A percentile compares a stretch with the other conserved stretches of the same genome.
These are phyloP conservation scores for Forbesichthys papilliferus DNA, from an alignment of 2,113 vertebrate species.

Conservation along the genomic window DNA sequence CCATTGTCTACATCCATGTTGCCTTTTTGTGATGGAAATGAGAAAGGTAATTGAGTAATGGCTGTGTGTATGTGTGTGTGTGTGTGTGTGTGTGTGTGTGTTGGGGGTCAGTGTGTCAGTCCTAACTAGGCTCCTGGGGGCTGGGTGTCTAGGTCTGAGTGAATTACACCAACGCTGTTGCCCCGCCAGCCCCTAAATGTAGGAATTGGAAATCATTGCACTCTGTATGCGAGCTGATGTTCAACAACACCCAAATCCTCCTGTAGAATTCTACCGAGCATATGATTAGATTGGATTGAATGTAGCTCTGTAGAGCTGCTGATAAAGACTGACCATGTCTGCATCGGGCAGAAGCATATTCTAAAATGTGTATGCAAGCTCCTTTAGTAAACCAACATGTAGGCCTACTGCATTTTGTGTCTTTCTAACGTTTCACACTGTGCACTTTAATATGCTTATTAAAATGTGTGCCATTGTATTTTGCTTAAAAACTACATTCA, in stretches of 20 bases:
- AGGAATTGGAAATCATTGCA: not conserved
- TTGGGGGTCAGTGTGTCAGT: constrained; percentile 14
- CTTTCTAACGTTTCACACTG: not conserved
- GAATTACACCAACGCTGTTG: not conserved
- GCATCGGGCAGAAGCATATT: no score
- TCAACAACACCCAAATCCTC: not conserved
- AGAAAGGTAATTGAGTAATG: constrained; percentile 16
- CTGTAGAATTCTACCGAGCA: not conserved
- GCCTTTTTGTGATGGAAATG: constrained; percentile 11
- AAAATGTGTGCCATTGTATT: no score
- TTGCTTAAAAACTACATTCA: no score
- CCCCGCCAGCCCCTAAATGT: not conserved
- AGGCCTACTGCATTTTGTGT: not conserved
- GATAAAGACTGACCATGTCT: no score
- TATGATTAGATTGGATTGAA: not conserved
- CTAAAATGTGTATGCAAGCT: no score
- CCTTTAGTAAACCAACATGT: no score
- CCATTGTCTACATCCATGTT: not conserved
- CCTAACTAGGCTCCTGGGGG: constrained; percentile 2
- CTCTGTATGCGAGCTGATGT: not conserved
- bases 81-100: constrained; percentile 6
- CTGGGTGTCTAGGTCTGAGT: constrained; percentile 2
- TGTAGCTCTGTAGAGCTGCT: not conserved
- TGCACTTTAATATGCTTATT: not conserved
- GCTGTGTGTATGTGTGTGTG: not conserved